Evolutionary conservation across 1,140 invertebrate genomes (phyloP).

Genomic region (Drosophila fuyamai): DNA sequence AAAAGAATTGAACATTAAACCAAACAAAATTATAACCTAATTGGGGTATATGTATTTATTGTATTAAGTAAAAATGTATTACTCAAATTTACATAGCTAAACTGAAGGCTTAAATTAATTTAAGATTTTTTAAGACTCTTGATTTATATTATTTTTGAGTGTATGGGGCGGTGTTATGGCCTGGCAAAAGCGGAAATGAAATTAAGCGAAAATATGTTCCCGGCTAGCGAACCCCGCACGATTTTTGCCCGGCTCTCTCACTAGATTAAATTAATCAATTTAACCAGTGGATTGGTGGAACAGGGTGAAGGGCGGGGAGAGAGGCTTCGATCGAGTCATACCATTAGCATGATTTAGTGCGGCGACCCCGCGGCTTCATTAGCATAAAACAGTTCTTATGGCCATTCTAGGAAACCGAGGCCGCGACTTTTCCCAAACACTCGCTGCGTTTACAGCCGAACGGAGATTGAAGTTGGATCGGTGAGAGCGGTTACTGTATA

Average conservation of each 20-base stretch:
- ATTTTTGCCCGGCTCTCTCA: conserved; percentile 33
- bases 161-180: neutral
- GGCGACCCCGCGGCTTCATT: conserved; percentile 54
- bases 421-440: conserved; percentile 33
- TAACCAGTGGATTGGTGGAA: conserved; percentile 45
- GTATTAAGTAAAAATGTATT: too few relatives aligned
- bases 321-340: conserved; percentile 29
- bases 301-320: neutral
- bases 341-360: conserved; percentile 77
- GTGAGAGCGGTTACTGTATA: conserved; percentile 71
- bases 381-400: conserved; percentile 74
- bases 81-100: too few relatives aligned
- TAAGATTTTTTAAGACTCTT: neutral
- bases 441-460: conserved; percentile 25
- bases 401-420: conserved; percentile 59
- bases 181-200: conserved; percentile 69
- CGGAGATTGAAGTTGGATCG: conserved; percentile 22
- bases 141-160: neutral
- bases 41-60: too few relatives aligned
- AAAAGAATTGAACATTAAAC: too few relatives aligned
- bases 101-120: too few relatives aligned
- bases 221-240: conserved; percentile 39
- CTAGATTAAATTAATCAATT: conserved; percentile 81
- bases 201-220: conserved; percentile 80
- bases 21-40: too few relatives aligned